Conservation (phyloP, 2,113 vertebrate genomes). For the Opisthocomus hoazin region DNA sequence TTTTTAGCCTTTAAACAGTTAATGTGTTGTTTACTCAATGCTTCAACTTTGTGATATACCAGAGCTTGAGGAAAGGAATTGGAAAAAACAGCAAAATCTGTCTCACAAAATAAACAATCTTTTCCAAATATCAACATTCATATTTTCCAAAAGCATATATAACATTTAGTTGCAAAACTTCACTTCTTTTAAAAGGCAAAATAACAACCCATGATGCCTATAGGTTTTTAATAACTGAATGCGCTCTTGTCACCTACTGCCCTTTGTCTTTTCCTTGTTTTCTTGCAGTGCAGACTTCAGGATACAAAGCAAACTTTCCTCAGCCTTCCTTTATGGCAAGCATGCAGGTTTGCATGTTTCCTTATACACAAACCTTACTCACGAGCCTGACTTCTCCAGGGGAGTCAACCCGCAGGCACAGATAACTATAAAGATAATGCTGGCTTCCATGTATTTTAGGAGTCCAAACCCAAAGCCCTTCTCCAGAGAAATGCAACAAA, state of each 20-base stretch:
- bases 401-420: rapidly evolving
- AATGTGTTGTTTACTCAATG: neutral
- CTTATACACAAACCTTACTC: neutral
- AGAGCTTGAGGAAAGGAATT: neutral
- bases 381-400: neutral
- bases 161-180: neutral
- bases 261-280: neutral
- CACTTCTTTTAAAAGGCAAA: neutral
- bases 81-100: neutral
- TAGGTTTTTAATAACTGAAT: neutral
- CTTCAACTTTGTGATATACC: neutral
- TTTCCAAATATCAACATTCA: neutral
- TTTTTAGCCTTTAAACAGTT: neutral
- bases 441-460: rapidly evolving
- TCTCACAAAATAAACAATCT: neutral
- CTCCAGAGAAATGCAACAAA: neutral
- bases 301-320: neutral
- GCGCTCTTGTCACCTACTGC: neutral
- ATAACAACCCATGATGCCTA: neutral
- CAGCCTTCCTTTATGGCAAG: neutral
- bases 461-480: neutral
- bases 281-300: neutral
- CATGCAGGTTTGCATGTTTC: rapidly evolving
- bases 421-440: neutral
- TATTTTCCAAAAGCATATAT: neutral